These are phyloP conservation scores for Macaria liturata DNA, from an alignment of 2,888 invertebrate genomes.

Conservation along the genomic window DNA sequence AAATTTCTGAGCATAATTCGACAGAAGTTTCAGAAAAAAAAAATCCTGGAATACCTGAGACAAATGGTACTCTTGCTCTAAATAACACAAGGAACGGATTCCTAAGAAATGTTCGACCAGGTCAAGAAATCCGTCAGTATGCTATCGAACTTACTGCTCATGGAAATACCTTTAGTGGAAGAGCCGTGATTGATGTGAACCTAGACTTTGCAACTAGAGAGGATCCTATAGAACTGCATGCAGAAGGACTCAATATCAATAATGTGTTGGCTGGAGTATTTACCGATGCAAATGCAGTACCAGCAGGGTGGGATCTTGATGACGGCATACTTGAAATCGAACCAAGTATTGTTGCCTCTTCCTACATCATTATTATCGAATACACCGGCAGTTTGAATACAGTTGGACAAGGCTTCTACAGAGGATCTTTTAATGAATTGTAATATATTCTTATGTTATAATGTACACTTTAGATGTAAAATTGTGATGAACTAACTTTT, in stretches of 20 bases:
- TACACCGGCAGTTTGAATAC: slow-evolving; percentile 47
- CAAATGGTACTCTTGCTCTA: slow-evolving; percentile 25
- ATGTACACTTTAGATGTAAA: no score
- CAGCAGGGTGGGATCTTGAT: slow-evolving; percentile 32
- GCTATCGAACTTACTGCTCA: slow-evolving; percentile 47
- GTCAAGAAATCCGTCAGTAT: slow-evolving; percentile 48
- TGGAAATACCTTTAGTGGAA: slow-evolving; percentile 49
- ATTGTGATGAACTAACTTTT: neutral
- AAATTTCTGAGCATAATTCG: neutral
- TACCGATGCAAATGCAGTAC: slow-evolving; percentile 40
- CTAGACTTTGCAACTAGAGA: slow-evolving; percentile 43
- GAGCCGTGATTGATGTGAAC: slow-evolving; percentile 46
- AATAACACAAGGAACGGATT: slow-evolving; percentile 32
- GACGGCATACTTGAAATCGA: slow-evolving; percentile 47
- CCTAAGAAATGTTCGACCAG: slow-evolving; percentile 48
- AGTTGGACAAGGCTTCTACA: slow-evolving; percentile 49
- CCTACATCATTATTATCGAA: slow-evolving; percentile 52
- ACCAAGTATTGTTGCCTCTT: slow-evolving; percentile 35
- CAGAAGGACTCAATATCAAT: slow-evolving; percentile 43
- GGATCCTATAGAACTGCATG: slow-evolving; percentile 45
- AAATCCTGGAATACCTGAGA: slow-evolving; percentile 13
- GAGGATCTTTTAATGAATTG: slow-evolving; percentile 37
- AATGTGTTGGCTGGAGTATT: slow-evolving; percentile 49
- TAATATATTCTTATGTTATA: slow-evolving; percentile 9
- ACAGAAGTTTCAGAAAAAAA: slow-evolving; percentile 6